Evolutionary conservation across 1,140 invertebrate genomes (phyloP).

Genomic region (Limonius californicus): DNA sequence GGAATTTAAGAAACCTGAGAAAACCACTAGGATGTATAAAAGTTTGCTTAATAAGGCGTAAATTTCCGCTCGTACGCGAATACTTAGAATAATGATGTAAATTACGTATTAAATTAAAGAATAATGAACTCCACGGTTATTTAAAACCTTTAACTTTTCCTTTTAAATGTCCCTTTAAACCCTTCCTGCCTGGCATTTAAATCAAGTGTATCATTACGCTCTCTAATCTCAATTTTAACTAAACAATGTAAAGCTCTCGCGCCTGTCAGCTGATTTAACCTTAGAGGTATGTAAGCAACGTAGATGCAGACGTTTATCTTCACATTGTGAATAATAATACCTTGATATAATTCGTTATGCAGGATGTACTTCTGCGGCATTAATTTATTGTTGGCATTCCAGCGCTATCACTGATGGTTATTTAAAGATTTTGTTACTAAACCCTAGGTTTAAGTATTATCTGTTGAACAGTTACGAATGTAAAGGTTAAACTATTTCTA

Average conservation of each 20-base stretch:
- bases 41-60: conserved; percentile 9
- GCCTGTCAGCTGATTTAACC: conserved; percentile 1
- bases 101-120: conserved; percentile 3
- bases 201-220: no score
- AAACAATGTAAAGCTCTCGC: not conserved
- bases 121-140: not conserved
- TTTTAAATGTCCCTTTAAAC: conserved; percentile 4
- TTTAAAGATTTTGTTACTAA: not conserved
- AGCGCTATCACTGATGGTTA: not conserved
- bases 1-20: conserved; percentile 2
- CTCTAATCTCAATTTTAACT: not conserved
- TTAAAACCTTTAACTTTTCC: conserved; percentile 7
- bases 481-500: no score
- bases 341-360: not conserved
- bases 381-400: not conserved
- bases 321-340: not conserved
- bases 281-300: not conserved
- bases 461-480: no score
- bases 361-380: not conserved
- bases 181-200: not conserved
- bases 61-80: conserved; percentile 3
- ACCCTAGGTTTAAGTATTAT: no score
- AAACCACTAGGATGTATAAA: not conserved
- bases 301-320: not conserved
- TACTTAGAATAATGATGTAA: conserved; percentile 5